Evolutionary conservation across 2,797 vertebrate species (phyloP).

Genomic region (Trachops cirrhosus): DNA sequence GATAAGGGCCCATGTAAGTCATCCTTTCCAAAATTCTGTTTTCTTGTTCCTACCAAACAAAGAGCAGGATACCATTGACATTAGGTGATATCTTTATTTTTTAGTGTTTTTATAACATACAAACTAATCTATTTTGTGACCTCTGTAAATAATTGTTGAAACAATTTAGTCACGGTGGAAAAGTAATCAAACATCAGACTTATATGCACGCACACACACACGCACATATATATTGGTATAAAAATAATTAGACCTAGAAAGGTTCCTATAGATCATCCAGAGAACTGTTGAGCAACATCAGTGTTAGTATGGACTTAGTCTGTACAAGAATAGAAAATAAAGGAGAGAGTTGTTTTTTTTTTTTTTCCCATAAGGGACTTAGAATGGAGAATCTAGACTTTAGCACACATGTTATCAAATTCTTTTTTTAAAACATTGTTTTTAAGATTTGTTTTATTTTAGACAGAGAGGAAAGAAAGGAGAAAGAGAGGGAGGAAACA

Average conservation of each 20-base stretch:
- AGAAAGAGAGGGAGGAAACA: no score
- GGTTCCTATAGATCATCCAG: rapidly evolving
- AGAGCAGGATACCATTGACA: rapidly evolving
- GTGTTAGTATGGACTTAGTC: background rate
- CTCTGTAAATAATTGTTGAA: background rate
- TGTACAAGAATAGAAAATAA: background rate
- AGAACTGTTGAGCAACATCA: background rate
- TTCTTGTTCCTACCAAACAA: background rate
- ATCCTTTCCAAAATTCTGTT: background rate
- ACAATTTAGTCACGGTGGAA: background rate
- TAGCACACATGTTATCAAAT: background rate
- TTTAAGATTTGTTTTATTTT: no score
- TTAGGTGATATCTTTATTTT: background rate
- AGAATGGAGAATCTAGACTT: background rate
- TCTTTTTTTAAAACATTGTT: background rate
- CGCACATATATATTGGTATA: background rate
- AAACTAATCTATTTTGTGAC: background rate
- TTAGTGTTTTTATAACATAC: background rate
- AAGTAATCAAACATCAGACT: background rate
- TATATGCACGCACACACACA: no score
- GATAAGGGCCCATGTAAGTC: rapidly evolving
- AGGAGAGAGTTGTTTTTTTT: background rate
- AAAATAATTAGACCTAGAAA: background rate
- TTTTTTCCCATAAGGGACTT: background rate
- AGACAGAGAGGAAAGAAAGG: no score